phyloP scores from a whole-genome alignment of 2,888 invertebrate species.

The Archips crataeganus region DNA sequence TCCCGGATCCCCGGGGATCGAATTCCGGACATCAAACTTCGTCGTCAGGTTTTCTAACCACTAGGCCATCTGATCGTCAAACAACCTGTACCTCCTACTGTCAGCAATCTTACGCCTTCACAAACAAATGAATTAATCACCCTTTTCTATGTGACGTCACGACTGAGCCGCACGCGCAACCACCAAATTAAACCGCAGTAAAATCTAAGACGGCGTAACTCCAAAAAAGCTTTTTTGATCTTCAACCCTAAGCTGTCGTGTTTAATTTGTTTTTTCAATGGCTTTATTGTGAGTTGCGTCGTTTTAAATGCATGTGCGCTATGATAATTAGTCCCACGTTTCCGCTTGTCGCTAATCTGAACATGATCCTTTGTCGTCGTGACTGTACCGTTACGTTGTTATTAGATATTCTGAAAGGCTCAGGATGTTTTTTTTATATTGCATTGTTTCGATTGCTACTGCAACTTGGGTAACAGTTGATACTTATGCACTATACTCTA shows the following conservation, averaged over 20 bases:
- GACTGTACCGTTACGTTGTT: conserved; percentile 31
- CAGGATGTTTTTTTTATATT: not conserved
- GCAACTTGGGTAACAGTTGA: too few relatives aligned
- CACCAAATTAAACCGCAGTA: conserved; percentile 60
- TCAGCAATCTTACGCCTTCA: conserved; percentile 60
- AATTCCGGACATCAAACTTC: too few relatives aligned
- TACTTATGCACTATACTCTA: too few relatives aligned
- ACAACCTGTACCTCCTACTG: not conserved
- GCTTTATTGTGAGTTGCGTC: not conserved
- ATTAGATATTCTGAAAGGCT: conserved; percentile 12
- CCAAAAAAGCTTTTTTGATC: not conserved
- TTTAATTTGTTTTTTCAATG: not conserved
- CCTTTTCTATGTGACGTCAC: conserved; percentile 81
- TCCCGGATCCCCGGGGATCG: too few relatives aligned
- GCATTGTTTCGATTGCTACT: too few relatives aligned
- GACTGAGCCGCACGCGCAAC: conserved; percentile 76
- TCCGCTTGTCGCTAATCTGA: conserved; percentile 58
- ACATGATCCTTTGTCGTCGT: conserved; percentile 36
- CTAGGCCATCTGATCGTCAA: too few relatives aligned
- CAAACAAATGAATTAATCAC: conserved; percentile 81
- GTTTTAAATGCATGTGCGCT: conserved; percentile 10
- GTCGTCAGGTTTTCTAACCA: too few relatives aligned
- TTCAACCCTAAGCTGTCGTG: not conserved
- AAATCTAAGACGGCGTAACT: not conserved
- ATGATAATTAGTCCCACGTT: conserved; percentile 67